Conservation (phyloP, 2,113 vertebrate genomes). For the Cephalopterus ornatus region DNA sequence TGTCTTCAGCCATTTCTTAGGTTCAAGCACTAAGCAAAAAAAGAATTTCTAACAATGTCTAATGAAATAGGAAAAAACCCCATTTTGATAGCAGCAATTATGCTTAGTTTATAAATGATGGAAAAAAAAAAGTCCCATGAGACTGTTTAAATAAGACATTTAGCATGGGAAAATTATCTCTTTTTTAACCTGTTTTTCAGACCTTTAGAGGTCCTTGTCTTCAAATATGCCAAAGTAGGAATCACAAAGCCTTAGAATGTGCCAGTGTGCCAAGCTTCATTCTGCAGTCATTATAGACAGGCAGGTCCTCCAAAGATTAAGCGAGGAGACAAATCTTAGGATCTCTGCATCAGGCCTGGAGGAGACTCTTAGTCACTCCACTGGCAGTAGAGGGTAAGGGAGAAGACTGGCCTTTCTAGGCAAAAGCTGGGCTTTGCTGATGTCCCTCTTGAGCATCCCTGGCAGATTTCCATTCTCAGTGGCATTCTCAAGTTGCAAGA, state of each 20-base stretch:
- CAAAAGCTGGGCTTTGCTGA: not conserved
- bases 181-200: not conserved
- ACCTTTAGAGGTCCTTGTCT: not conserved
- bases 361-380: not conserved
- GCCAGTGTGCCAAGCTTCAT: not conserved
- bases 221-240: not conserved
- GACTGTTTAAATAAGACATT: not conserved
- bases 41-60: not conserved
- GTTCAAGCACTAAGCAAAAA: not conserved
- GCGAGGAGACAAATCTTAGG: not conserved
- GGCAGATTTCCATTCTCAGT: not conserved
- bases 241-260: not conserved
- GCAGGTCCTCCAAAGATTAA: fast-evolving
- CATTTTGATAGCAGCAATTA: not conserved
- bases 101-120: not conserved
- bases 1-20: not conserved
- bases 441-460: not conserved
- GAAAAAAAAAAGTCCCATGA: too few species aligned
- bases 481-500: not conserved
- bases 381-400: not conserved
- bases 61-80: not conserved
- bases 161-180: not conserved
- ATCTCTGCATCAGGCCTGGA: not conserved
- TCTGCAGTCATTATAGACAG: not conserved
- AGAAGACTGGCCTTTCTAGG: not conserved